Conservation (phyloP, 2,797 vertebrate species). For the Glossophaga mutica region DNA sequence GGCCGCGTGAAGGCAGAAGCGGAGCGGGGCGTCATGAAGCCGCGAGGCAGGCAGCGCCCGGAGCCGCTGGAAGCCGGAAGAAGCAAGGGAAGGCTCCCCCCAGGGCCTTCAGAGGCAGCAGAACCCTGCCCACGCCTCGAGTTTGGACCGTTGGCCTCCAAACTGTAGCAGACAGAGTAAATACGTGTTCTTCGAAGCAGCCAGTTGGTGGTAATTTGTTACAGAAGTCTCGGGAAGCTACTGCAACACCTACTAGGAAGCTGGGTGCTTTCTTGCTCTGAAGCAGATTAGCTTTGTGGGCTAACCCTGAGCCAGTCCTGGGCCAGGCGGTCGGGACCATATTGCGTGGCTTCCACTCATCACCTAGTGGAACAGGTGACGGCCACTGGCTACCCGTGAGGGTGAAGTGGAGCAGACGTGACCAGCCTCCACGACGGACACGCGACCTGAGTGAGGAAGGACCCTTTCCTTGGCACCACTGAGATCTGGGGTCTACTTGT, state of each 20-base stretch:
- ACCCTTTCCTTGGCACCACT: not conserved
- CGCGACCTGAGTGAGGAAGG: fast-evolving
- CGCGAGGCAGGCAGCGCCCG: not conserved
- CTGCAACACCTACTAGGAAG: not conserved
- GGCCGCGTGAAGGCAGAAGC: not conserved
- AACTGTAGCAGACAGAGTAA: not conserved
- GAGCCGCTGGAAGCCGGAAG: not conserved
- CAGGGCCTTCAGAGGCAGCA: not conserved
- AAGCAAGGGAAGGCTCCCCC: too few relatives aligned
- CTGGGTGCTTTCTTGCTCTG: not conserved
- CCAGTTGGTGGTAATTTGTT: not conserved
- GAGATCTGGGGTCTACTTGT: not conserved
- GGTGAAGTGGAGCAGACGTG: not conserved
- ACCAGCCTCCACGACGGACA: fast-evolving
- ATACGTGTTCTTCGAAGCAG: not conserved
- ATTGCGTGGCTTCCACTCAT: not conserved
- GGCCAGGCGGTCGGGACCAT: not conserved
- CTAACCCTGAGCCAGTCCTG: not conserved
- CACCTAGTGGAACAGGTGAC: not conserved
- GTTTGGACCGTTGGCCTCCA: not conserved
- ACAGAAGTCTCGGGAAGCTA: not conserved
- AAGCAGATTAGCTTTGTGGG: not conserved
- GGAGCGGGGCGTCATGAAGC: not conserved
- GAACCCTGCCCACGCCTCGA: not conserved
- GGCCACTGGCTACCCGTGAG: not conserved